These are phyloP conservation scores for Pseudomyrmex dendroicus DNA, from an alignment of 1,140 invertebrate genomes.

Conservation along the genomic window DNA sequence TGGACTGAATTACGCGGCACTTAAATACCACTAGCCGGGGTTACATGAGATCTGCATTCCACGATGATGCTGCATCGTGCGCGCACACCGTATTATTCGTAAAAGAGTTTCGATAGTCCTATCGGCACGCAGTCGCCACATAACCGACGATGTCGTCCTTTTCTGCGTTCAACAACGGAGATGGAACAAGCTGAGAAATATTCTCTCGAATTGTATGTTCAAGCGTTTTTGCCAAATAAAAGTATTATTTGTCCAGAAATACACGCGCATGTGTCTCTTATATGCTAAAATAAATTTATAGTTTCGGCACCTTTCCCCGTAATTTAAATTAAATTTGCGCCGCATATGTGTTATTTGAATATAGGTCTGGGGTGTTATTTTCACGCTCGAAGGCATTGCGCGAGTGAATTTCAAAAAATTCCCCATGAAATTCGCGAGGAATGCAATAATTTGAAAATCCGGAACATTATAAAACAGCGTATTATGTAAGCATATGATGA, in stretches of 20 bases:
- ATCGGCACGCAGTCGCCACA: conserved; percentile 32
- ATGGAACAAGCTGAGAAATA: neutral
- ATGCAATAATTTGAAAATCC: conserved; percentile 42
- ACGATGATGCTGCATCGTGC: conserved; percentile 55
- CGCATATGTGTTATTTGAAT: neutral
- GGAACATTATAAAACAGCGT: conserved; percentile 24
- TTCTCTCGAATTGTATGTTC: neutral
- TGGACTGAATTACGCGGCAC: conserved; percentile 75
- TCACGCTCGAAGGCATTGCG: conserved; percentile 3
- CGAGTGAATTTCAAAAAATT: conserved; percentile 38
- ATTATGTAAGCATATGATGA: conserved; percentile 7
- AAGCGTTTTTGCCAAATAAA: neutral
- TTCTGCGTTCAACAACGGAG: neutral
- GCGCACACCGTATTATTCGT: conserved; percentile 20
- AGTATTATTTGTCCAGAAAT: too few relatives aligned
- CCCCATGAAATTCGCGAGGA: conserved; percentile 27
- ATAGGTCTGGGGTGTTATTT: conserved; percentile 23
- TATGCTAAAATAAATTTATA: neutral
- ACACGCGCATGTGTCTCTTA: neutral
- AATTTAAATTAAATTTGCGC: conserved; percentile 40
- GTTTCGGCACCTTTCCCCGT: neutral
- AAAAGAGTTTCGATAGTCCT: conserved; percentile 51
- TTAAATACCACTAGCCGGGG: conserved; percentile 67
- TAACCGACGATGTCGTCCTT: conserved; percentile 6
- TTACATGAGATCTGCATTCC: conserved; percentile 77